These are phyloP conservation scores for Dasypus novemcinctus DNA, from an alignment of 2,113 vertebrate genomes.

Conservation along the genomic window DNA sequence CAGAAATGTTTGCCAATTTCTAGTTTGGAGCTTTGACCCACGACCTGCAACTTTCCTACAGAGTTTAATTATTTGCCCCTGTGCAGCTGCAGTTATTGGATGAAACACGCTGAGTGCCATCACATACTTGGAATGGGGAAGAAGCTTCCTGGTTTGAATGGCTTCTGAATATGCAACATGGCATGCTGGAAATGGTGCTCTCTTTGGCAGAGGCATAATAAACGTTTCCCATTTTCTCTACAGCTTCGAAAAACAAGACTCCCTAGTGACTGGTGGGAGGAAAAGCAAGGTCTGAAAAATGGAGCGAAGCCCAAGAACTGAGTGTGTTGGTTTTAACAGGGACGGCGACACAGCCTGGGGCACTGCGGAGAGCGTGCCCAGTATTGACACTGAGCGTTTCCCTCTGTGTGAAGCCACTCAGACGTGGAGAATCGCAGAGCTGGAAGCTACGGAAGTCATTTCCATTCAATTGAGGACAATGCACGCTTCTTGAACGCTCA, in stretches of 20 bases:
- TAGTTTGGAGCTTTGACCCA: not conserved
- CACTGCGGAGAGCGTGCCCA: rapidly evolving
- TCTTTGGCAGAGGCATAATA: too few species aligned
- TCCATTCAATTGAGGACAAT: rapidly evolving
- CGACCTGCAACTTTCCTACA: rapidly evolving
- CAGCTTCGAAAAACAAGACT: not conserved
- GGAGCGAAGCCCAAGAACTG: not conserved
- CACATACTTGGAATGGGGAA: not conserved
- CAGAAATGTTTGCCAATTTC: not conserved
- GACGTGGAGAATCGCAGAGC: rapidly evolving
- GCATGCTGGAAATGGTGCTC: not conserved
- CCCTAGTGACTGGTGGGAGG: not conserved
- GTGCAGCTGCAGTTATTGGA: slow-evolving; percentile 52
- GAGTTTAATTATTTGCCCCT: slow-evolving; percentile 19
- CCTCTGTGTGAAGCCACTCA: not conserved
- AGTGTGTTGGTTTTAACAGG: not conserved
- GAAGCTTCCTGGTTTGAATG: slow-evolving; percentile 54
- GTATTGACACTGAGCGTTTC: not conserved
- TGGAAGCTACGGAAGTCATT: not conserved
- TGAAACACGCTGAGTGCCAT: slow-evolving; percentile 48
- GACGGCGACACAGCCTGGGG: too few species aligned
- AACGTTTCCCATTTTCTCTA: not conserved
- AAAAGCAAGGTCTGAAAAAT: not conserved
- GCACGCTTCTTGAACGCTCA: not conserved
- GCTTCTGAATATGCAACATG: slow-evolving; percentile 58